Evolutionary conservation across 2,888 invertebrate species (phyloP), one percentile per base, ranked within the genome.

Genomic region (Quadroppia sp.): DNA sequence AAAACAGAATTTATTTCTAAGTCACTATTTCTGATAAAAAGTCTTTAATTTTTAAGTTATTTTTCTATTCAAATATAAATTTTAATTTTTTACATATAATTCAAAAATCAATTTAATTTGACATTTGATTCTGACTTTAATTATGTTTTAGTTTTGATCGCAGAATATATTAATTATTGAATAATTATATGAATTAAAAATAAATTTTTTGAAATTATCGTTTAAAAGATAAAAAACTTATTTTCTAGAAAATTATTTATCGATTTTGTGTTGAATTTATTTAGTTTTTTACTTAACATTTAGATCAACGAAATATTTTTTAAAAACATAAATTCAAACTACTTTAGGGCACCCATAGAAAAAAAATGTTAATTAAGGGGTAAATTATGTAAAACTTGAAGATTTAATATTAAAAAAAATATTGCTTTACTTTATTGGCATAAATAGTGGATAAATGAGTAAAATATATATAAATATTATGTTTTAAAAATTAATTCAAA

Each of bases 221-320:
- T 45, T 45, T 45, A 13, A 13, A 15, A 45, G 45, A 45, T 45
- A 25, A 23, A 25, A 25, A 9, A 9, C 25, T 6, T 53, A 25
- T 50, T 7, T 20, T 20, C 20, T 2, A n/a, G 25, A 25, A 53
- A 23, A 53, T 25, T 53, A 9, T 25, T 53, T 25, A 25, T 53
- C 25, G 25, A 23, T 53, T 53, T 25, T 25, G 11, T 23, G 25
- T 23, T n/a, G 7, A 40, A 45, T 17, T 45, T 45, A 17, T 45
- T 45, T 45, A 9, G 7, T 40, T n/a, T 45, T 45, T 45, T 15
- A 4, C 4, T 7, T 7, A 36, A 36, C 36, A 3, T n/a, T 50
- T 50, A n/a, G 23, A n/a, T 53, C 7, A 50, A 50, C 53, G 25
- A 53, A 53, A 53, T 53, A 53, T 53, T 53, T 53, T 53, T 11